Conservation (phyloP, 2,888 invertebrate species). For the Caenorhabditis afra region DNA sequence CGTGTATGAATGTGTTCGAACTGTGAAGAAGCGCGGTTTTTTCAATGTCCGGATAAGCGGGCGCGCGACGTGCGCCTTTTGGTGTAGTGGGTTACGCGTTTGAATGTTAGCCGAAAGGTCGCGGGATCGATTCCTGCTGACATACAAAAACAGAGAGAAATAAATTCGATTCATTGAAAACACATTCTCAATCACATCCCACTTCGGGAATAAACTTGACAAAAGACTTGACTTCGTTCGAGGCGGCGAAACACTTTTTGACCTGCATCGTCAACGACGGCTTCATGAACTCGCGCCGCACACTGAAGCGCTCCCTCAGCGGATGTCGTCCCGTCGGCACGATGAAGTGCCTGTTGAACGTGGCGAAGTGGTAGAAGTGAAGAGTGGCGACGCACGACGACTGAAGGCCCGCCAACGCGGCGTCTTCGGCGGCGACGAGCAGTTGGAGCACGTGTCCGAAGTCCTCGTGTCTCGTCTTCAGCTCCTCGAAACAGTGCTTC, state of each 20-base stretch:
- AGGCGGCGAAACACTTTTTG: constrained; percentile 26
- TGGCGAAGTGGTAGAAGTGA: constrained; percentile 25
- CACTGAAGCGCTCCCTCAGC: constrained; percentile 23
- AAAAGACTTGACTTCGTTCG: constrained; percentile 16
- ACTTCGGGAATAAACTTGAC: constrained; percentile 38
- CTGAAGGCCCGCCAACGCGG: constrained; percentile 12
- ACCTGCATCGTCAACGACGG: constrained; percentile 48
- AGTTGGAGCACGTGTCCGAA: constrained; percentile 24
- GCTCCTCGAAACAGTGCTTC: constrained; percentile 6
- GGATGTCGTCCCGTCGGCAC: constrained; percentile 14
- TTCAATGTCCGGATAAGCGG: too few species aligned
- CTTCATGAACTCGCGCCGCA: constrained; percentile 33
- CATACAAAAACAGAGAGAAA: too few species aligned
- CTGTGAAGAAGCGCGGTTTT: too few species aligned
- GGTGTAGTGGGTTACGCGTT: too few species aligned
- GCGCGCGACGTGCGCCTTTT: too few species aligned
- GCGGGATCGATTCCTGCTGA: too few species aligned
- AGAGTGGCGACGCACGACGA: constrained; percentile 27
- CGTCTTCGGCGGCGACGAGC: constrained; percentile 25
- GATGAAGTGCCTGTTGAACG: constrained; percentile 19
- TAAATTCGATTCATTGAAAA: too few species aligned
- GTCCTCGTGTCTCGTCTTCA: constrained; percentile 24
- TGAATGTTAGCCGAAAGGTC: too few species aligned
- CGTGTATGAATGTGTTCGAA: too few species aligned
- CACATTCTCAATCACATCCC: constrained; percentile 44